A percentile compares a stretch with the other conserved stretches of the same genome.
Conservation (phyloP, 2,888 invertebrate species). For the Aelia acuminata region DNA sequence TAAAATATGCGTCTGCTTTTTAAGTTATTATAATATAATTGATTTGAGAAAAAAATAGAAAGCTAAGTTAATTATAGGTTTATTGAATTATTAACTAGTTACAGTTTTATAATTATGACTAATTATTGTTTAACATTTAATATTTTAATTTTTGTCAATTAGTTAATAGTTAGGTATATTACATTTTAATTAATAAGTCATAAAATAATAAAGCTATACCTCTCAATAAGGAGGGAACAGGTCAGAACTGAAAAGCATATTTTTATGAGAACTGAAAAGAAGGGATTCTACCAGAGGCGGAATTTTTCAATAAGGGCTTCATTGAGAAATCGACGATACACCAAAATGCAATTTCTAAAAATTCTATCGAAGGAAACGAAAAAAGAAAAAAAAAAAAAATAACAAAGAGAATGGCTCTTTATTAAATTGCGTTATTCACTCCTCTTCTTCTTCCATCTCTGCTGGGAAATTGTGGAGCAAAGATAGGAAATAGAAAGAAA, state of each 20-base stretch:
- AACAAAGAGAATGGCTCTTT: background rate
- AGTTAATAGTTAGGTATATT: no score
- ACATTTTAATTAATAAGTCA: no score
- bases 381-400: background rate
- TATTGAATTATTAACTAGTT: no score
- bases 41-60: no score
- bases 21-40: no score
- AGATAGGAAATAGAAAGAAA: background rate
- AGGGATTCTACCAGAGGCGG: background rate
- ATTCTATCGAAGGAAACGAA: background rate
- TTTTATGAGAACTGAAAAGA: background rate
- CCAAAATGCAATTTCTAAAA: conserved; percentile 21
- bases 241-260: background rate
- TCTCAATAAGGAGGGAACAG: background rate
- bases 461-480: background rate
- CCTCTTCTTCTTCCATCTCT: background rate
- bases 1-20: no score
- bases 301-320: background rate
- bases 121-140: no score
- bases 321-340: background rate
- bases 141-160: no score
- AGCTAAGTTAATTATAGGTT: no score
- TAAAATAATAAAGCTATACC: background rate
- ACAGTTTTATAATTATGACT: no score
- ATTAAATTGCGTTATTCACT: background rate